Percentiles rank a stretch among this genome's conserved stretches.
Evolutionary conservation across 1,140 invertebrate species (phyloP).

Genomic region (Drosophila littoralis): DNA sequence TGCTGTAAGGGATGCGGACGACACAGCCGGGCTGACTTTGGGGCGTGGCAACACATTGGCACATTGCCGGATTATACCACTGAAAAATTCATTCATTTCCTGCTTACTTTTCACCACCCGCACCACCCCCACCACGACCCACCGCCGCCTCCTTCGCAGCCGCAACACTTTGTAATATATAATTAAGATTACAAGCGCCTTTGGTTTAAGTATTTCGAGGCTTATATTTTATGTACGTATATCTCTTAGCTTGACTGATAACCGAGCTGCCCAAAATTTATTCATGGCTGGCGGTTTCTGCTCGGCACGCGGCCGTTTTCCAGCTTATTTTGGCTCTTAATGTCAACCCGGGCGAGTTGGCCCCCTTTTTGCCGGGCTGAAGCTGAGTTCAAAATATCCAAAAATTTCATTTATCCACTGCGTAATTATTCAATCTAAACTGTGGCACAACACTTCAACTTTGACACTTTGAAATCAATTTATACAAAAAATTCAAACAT

Average conservation of each 20-base stretch:
- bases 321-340: slow-evolving; percentile 66
- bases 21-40: slow-evolving; percentile 24
- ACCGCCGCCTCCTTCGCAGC: slow-evolving; percentile 5
- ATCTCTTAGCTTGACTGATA: slow-evolving; percentile 75
- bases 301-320: slow-evolving; percentile 33
- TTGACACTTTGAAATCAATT: slow-evolving; percentile 20
- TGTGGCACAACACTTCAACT: slow-evolving; percentile 22
- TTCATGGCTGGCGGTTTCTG: slow-evolving; percentile 63
- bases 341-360: slow-evolving; percentile 38
- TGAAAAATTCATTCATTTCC: slow-evolving; percentile 83
- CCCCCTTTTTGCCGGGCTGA: slow-evolving; percentile 20
- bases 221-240: slow-evolving; percentile 50
- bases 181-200: slow-evolving; percentile 81
- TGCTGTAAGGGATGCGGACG: slow-evolving; percentile 23
- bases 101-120: slow-evolving; percentile 69
- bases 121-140: neutral
- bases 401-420: slow-evolving; percentile 69
- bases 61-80: slow-evolving; percentile 78
- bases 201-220: slow-evolving; percentile 63
- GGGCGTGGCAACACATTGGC: slow-evolving; percentile 72
- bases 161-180: slow-evolving; percentile 81
- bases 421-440: slow-evolving; percentile 71
- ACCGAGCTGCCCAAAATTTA: slow-evolving; percentile 76
- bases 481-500: slow-evolving; percentile 5
- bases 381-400: neutral